Evolutionary conservation across 2,888 invertebrate species (phyloP).

Genomic region (Branchellion lobata): DNA sequence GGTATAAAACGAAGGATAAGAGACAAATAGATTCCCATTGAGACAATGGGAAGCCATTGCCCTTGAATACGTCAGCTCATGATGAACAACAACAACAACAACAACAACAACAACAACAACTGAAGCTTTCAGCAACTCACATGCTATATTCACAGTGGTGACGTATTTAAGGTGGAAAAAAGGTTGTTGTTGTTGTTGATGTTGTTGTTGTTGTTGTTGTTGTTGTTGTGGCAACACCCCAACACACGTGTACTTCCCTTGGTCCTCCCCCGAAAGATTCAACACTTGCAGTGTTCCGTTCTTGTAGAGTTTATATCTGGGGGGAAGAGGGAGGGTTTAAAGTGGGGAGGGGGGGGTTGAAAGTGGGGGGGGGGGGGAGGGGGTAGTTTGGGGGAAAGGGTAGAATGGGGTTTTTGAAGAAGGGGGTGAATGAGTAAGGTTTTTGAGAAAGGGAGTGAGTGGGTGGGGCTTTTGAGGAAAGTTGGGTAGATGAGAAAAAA

Average conservation of each 20-base stretch:
- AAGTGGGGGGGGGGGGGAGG: slow-evolving; percentile 51
- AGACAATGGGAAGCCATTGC: too few relatives aligned
- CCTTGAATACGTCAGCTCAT: too few relatives aligned
- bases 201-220: background rate
- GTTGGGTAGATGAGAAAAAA: too few relatives aligned
- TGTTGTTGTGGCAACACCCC: background rate
- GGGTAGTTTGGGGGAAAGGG: slow-evolving; percentile 41
- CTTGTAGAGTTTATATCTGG: background rate
- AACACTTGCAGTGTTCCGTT: slow-evolving; percentile 20
- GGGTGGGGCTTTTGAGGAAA: too few relatives aligned
- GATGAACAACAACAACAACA: too few relatives aligned
- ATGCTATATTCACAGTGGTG: background rate
- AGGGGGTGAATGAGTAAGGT: too few relatives aligned
- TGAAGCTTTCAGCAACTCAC: slow-evolving; percentile 18
- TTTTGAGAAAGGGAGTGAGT: too few relatives aligned
- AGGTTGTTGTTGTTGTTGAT: background rate
- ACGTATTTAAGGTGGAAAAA: background rate
- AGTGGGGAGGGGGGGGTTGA: slow-evolving; percentile 48
- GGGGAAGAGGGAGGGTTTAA: slow-evolving; percentile 45
- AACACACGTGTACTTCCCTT: slow-evolving; percentile 18
- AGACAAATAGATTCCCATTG: too few relatives aligned
- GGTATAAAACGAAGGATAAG: too few relatives aligned
- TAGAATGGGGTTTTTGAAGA: too few relatives aligned
- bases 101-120: too few relatives aligned
- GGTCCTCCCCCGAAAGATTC: background rate